These are phyloP conservation scores for Collichthys lucidus DNA, from an alignment of 2,113 vertebrate genomes.

Conservation along the genomic window DNA sequence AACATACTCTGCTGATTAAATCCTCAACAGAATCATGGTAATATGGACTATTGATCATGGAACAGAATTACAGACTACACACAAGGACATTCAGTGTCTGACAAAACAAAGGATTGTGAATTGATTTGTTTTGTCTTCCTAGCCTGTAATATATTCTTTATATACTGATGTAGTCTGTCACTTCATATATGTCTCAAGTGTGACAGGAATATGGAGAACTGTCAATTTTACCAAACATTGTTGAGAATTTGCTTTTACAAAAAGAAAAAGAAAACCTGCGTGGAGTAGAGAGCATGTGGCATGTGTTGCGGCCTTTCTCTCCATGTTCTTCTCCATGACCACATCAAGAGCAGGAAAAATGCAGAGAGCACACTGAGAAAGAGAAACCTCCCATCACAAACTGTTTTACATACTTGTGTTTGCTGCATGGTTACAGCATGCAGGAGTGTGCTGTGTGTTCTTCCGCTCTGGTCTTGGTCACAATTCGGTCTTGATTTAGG, in stretches of 20 bases:
- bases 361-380: constrained; percentile 24
- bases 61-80: constrained; percentile 26
- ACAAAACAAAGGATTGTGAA: constrained; percentile 19
- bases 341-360: constrained; percentile 81
- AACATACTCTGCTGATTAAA: constrained; percentile 46
- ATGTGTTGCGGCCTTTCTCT: not conserved
- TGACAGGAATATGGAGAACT: not conserved
- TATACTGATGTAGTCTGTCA: accelerated
- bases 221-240: not conserved
- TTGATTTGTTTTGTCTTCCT: constrained; percentile 46
- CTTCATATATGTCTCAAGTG: not conserved
- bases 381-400: not conserved
- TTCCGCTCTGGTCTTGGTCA: no score
- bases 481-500: no score
- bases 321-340: constrained; percentile 71
- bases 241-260: not conserved
- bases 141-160: not conserved
- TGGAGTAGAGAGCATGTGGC: not conserved
- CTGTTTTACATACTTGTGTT: not conserved
- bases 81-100: constrained; percentile 29
- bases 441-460: not conserved
- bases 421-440: not conserved
- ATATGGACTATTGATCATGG: constrained; percentile 61
- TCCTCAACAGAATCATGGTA: constrained; percentile 30
- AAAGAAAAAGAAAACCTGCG: not conserved